Evolutionary conservation across 2,888 invertebrate genomes (phyloP).

Genomic region (Chironomus tentans): DNA sequence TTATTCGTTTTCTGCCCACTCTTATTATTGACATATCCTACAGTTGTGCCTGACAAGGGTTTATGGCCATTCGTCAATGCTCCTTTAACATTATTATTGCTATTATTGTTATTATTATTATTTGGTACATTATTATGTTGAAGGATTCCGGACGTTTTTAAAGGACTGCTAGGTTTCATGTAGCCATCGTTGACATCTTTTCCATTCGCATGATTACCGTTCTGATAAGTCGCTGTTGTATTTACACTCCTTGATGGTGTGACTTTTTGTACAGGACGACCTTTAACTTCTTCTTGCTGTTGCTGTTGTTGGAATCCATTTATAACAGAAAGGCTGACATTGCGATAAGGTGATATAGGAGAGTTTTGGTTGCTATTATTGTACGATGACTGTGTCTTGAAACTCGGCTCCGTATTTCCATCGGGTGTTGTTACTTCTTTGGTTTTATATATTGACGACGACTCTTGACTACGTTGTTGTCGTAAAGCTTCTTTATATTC

Average conservation of each 20-base stretch:
- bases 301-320: conserved; percentile 33
- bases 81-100: conserved; percentile 34
- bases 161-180: conserved; percentile 43
- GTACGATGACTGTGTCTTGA: conserved; percentile 28
- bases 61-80: conserved; percentile 34
- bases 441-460: conserved; percentile 54
- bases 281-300: conserved; percentile 35
- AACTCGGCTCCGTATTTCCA: conserved; percentile 30
- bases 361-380: conserved; percentile 30
- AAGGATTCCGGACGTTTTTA: conserved; percentile 33
- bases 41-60: conserved; percentile 35
- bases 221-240: not conserved
- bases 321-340: conserved; percentile 29
- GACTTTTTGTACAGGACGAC: conserved; percentile 70
- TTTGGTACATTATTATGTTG: conserved; percentile 33
- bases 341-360: conserved; percentile 34
- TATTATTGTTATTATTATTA: conserved; percentile 30
- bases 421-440: conserved; percentile 38
- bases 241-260: conserved; percentile 59
- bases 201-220: conserved; percentile 18
- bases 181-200: conserved; percentile 40
- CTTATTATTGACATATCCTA: conserved; percentile 37
- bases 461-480: conserved; percentile 73
- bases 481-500: conserved; percentile 85
- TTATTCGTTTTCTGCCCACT: conserved; percentile 28